Evolutionary conservation across 2,888 invertebrate species (phyloP).

Genomic region (Ochlodes sylvanus): DNA sequence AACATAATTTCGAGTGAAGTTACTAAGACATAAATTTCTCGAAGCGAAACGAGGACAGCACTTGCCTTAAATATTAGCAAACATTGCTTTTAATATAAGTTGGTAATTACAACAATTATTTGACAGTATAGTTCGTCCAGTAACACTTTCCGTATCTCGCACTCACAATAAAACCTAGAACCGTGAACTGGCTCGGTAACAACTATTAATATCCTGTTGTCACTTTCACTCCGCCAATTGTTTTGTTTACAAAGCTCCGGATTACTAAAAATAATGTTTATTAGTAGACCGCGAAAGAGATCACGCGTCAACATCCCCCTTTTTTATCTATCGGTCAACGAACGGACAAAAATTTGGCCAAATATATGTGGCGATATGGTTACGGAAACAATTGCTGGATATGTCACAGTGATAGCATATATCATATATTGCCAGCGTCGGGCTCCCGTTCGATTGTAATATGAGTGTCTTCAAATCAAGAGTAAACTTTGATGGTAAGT

Average conservation of each 20-base stretch:
- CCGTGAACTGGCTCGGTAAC: not conserved
- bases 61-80: no score
- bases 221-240: slow-evolving; percentile 17
- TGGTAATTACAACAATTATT: not conserved
- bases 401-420: no score
- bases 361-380: not conserved
- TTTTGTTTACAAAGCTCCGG: not conserved
- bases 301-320: slow-evolving; percentile 1
- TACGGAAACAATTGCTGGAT: not conserved
- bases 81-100: not conserved
- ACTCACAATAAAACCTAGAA: not conserved
- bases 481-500: no score
- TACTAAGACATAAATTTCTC: no score
- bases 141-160: not conserved
- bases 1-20: no score
- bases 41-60: no score
- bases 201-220: slow-evolving; percentile 21
- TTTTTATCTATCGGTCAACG: slow-evolving; percentile 22
- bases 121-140: not conserved
- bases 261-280: slow-evolving; percentile 27
- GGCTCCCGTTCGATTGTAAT: no score
- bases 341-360: slow-evolving; percentile 2
- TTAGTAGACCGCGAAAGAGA: slow-evolving; percentile 19
- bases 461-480: no score
- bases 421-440: no score